Percentiles rank a stretch among this genome's conserved stretches.
These are phyloP conservation scores for Pterostichus madidus DNA, from an alignment of 2,888 invertebrate species.

Conservation along the genomic window DNA sequence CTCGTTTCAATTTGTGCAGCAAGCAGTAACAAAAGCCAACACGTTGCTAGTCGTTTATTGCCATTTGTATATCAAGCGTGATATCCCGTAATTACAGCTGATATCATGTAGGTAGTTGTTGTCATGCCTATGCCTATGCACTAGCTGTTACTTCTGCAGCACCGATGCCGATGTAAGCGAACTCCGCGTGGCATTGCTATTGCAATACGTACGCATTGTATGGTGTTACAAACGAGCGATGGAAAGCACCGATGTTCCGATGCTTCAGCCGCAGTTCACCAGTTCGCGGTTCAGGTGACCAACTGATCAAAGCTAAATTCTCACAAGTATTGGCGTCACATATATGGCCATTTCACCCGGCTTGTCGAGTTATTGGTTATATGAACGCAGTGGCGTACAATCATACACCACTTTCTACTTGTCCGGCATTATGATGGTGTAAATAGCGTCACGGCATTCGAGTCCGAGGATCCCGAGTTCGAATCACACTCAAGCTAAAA, in stretches of 20 bases:
- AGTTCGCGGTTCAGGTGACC: slow-evolving; percentile 61
- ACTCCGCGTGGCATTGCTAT: slow-evolving; percentile 24
- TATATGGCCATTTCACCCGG: slow-evolving; percentile 65
- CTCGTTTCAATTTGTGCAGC: slow-evolving; percentile 23
- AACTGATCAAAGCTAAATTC: slow-evolving; percentile 67
- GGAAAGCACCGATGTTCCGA: slow-evolving; percentile 55
- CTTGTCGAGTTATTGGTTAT: slow-evolving; percentile 61
- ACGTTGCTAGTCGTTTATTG: slow-evolving; percentile 26
- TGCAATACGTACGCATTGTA: slow-evolving; percentile 30
- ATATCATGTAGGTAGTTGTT: slow-evolving; percentile 64
- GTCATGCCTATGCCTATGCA: slow-evolving; percentile 8
- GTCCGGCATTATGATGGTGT: too few species aligned
- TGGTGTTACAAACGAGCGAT: slow-evolving; percentile 66
- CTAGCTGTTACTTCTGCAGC: background rate
- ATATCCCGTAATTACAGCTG: slow-evolving; percentile 54
- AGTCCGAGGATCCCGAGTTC: too few species aligned
- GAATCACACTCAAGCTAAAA: too few species aligned
- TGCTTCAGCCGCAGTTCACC: slow-evolving; percentile 18
- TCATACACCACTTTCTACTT: background rate
- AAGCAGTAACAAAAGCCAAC: slow-evolving; percentile 9
- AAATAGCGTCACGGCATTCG: too few species aligned
- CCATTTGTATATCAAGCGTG: slow-evolving; percentile 53
- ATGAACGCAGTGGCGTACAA: slow-evolving; percentile 62
- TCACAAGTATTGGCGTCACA: slow-evolving; percentile 66
- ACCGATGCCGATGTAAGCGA: slow-evolving; percentile 32